Percentiles rank a stretch among this genome's conserved stretches.
These are phyloP conservation scores for Drosophila azteca DNA, from an alignment of 1,140 invertebrate species.

Conservation along the genomic window DNA sequence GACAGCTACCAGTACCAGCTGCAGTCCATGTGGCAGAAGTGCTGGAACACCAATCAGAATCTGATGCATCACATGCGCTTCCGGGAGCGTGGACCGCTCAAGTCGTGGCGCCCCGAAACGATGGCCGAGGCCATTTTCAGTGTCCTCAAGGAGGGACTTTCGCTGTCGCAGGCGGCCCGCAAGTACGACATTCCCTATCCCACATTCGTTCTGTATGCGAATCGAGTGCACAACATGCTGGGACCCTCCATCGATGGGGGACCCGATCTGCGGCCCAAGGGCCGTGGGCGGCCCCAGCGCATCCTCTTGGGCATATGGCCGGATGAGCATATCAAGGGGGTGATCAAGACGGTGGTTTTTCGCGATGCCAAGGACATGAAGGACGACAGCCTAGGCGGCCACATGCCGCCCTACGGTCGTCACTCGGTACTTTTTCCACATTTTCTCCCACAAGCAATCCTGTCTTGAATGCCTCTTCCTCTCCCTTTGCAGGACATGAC, in stretches of 20 bases:
- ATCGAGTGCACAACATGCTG: conserved; percentile 97
- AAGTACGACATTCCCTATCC: conserved; percentile 97
- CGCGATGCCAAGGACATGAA: conserved; percentile 91
- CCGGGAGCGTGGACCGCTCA: conserved; percentile 94
- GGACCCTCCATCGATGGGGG: conserved; percentile 94
- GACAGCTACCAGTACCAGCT: conserved; percentile 97
- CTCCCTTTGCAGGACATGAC: conserved; percentile 74
- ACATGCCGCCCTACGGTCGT: conserved; percentile 76
- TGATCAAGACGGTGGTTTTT: conserved; percentile 96
- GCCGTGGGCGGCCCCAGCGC: conserved; percentile 93
- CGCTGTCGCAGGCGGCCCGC: conserved; percentile 94
- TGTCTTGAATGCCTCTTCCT: background rate
- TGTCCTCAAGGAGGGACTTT: conserved; percentile 94
- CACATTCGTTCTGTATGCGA: conserved; percentile 96
- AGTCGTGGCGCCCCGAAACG: conserved; percentile 96
- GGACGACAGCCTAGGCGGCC: conserved; percentile 85
- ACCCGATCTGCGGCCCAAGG: conserved; percentile 95
- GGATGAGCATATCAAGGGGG: conserved; percentile 95
- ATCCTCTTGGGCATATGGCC: conserved; percentile 96
- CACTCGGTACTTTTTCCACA: conserved; percentile 77
- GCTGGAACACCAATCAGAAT: conserved; percentile 93
- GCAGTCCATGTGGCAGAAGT: conserved; percentile 97
- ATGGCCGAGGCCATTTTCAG: conserved; percentile 97
- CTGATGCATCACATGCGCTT: conserved; percentile 94
- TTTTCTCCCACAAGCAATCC: background rate